Conservation (phyloP, 2,888 invertebrate species). For the Morinoia aosen region DNA sequence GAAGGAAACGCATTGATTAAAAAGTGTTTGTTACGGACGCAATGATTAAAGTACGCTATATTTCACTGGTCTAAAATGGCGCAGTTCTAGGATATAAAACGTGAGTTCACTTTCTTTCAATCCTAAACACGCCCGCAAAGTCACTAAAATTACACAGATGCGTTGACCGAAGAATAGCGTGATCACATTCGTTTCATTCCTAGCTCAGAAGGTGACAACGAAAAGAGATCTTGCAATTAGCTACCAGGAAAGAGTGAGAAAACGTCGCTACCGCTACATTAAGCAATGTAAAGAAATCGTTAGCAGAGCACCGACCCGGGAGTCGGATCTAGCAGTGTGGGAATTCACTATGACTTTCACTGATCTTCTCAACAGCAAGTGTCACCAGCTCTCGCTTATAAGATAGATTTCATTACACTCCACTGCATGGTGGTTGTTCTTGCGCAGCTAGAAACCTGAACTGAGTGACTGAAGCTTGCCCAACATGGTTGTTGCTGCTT, state of each 20-base stretch:
- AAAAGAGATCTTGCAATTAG: not conserved
- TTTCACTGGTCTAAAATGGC: not conserved
- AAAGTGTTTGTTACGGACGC: not conserved
- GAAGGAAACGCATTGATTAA: not conserved
- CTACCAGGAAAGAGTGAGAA: not conserved
- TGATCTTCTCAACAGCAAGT: slow-evolving; percentile 16
- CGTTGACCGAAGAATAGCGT: not conserved
- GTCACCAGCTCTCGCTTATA: slow-evolving; percentile 21
- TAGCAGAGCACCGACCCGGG: not conserved
- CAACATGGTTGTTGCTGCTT: not conserved
- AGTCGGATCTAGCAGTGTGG: slow-evolving; percentile 30
- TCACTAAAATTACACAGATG: not conserved
- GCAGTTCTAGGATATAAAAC: not conserved
- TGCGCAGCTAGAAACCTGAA: not conserved
- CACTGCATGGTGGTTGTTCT: slow-evolving; percentile 1
- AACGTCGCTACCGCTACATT: not conserved
- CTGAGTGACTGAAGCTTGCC: not conserved
- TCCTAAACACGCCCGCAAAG: not conserved
- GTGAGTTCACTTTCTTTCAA: too few species aligned
- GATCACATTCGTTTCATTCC: not conserved
- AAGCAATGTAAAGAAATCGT: not conserved
- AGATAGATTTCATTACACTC: slow-evolving; percentile 7
- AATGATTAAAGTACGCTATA: not conserved
- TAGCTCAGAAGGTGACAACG: not conserved
- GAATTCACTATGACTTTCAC: slow-evolving; percentile 38